phyloP scores from a whole-genome alignment of 2,888 invertebrate genomes.

The Caprella mutica region DNA sequence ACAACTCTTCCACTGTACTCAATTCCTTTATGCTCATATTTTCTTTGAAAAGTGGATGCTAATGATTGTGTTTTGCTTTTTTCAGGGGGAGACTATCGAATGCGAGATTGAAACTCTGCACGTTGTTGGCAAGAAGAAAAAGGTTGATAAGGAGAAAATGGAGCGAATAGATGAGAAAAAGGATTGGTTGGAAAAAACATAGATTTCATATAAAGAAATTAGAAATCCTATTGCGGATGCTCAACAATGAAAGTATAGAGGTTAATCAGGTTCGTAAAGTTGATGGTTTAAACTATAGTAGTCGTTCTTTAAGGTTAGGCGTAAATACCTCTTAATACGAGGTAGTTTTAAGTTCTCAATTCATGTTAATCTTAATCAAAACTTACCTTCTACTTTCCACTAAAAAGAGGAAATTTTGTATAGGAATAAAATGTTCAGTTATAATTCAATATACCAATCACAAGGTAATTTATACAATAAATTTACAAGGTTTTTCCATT shows the following conservation, averaged over 20 bases:
- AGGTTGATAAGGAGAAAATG: slow-evolving; percentile 92
- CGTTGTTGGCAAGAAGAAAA: slow-evolving; percentile 82
- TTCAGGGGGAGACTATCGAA: slow-evolving; percentile 88
- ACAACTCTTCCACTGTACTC: no score
- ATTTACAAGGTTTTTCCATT: no score
- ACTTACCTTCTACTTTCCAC: not conserved
- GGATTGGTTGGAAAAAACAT: slow-evolving; percentile 77
- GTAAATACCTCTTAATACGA: not conserved
- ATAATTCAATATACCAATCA: no score
- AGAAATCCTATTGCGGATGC: slow-evolving; percentile 87
- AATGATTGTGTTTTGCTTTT: slow-evolving; percentile 35
- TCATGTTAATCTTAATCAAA: not conserved
- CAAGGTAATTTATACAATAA: no score
- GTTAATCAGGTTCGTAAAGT: slow-evolving; percentile 61
- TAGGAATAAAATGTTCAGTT: no score
- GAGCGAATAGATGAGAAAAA: slow-evolving; percentile 91
- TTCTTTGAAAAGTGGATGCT: no score
- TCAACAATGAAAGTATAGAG: slow-evolving; percentile 95
- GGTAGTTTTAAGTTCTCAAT: not conserved
- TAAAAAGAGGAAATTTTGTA: not conserved
- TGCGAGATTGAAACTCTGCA: slow-evolving; percentile 89
- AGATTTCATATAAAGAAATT: slow-evolving; percentile 93
- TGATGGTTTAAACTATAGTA: not conserved
- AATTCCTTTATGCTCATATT: no score
- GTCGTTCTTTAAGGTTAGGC: not conserved